phyloP scores from a whole-genome alignment of 35 echinoderm and acorn worm species.

The Patiria miniata region DNA sequence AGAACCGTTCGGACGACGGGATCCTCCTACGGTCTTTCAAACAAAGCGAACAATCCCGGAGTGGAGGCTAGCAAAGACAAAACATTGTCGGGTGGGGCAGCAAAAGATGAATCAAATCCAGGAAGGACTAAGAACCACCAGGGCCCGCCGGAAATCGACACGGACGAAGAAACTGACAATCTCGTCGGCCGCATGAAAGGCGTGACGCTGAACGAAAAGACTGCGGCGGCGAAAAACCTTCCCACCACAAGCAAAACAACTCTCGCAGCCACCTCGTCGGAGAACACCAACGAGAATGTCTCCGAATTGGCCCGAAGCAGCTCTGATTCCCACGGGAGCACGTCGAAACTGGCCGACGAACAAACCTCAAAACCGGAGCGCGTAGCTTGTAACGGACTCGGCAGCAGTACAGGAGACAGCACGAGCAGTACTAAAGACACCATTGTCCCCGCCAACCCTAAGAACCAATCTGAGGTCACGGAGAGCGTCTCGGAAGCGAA shows the following conservation, averaged over 20 bases:
- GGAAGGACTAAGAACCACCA: background rate
- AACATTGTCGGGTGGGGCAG: background rate
- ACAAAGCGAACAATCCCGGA: slow-evolving; percentile 14
- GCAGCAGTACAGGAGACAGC: slow-evolving; percentile 18
- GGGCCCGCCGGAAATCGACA: background rate
- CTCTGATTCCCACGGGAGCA: background rate
- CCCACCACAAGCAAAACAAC: background rate
- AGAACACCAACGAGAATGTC: background rate
- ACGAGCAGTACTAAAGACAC: background rate
- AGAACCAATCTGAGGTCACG: background rate
- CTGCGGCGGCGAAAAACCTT: background rate
- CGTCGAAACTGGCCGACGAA: background rate
- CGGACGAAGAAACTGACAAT: background rate
- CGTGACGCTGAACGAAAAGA: background rate
- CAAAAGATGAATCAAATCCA: background rate
- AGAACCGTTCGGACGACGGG: slow-evolving; percentile 3
- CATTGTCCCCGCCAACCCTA: background rate
- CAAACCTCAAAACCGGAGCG: background rate
- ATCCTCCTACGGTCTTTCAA: slow-evolving; percentile 5
- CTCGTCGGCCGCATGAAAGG: background rate
- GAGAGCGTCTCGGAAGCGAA: slow-evolving; percentile 34
- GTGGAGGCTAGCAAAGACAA: slow-evolving; percentile 7
- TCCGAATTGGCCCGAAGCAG: background rate
- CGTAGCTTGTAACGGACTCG: background rate
- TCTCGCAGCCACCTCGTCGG: background rate